phyloP scores from a whole-genome alignment of 2,113 vertebrate genomes.

The Alligator mississippiensis region DNA sequence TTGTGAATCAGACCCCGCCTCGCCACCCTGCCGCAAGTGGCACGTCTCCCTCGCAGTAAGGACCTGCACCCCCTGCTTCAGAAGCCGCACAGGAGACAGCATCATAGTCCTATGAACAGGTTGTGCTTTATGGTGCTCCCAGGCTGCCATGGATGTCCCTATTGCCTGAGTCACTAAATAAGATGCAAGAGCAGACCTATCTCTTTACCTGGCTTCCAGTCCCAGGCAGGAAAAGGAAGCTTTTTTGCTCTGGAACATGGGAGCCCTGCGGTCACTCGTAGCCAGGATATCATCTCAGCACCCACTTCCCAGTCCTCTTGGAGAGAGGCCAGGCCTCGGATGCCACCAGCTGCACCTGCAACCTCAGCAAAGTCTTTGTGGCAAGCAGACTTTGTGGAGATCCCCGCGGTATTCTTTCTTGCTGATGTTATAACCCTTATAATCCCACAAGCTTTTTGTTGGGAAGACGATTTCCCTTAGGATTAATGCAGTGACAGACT shows the following conservation, averaged over 20 bases:
- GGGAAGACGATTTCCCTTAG: not conserved
- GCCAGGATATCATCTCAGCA: not conserved
- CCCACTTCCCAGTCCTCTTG: not conserved
- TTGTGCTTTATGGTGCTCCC: not conserved
- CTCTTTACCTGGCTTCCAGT: not conserved
- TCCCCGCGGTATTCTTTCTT: not conserved
- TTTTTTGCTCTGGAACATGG: not conserved
- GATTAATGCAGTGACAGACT: not conserved
- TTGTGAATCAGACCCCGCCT: too few relatives aligned
- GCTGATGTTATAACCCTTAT: not conserved
- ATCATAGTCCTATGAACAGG: too few relatives aligned
- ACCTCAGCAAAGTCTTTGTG: not conserved
- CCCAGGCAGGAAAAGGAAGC: not conserved
- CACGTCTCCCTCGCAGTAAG: not conserved
- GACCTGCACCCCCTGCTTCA: not conserved
- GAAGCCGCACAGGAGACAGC: not conserved
- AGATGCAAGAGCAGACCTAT: too few relatives aligned
- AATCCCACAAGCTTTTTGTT: not conserved
- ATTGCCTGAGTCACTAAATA: not conserved
- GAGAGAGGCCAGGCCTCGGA: not conserved
- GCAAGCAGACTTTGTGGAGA: not conserved
- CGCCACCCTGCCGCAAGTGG: not conserved
- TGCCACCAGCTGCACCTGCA: not conserved
- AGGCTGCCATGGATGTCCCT: not conserved
- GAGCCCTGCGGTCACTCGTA: not conserved